These are phyloP conservation scores for Chaetodon trifascialis DNA, from an alignment of 2,113 vertebrate species.

Conservation along the genomic window DNA sequence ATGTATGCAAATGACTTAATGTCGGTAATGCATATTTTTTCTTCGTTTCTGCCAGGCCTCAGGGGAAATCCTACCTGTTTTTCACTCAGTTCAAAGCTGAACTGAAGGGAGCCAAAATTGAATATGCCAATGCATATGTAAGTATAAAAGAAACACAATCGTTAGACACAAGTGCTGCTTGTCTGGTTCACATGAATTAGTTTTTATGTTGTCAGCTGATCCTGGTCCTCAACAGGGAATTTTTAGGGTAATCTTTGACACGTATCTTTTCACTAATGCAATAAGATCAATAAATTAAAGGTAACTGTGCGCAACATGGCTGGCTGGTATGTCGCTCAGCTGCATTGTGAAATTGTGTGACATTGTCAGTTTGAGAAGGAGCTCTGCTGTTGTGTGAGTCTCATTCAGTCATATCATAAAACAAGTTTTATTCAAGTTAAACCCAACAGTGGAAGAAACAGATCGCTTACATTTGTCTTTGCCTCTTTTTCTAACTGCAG, in stretches of 20 bases:
- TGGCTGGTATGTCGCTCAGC: neutral
- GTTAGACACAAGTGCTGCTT: neutral
- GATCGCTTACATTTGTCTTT: neutral
- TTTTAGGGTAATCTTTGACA: neutral
- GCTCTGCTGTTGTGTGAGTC: neutral
- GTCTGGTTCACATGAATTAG: neutral
- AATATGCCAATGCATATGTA: slow-evolving; percentile 93
- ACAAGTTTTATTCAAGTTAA: slow-evolving; percentile 11
- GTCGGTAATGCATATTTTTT: slow-evolving; percentile 38
- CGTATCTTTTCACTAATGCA: slow-evolving; percentile 4
- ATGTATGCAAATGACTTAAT: slow-evolving; percentile 34
- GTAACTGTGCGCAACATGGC: no score
- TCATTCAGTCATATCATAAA: neutral
- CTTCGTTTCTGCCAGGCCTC: slow-evolving; percentile 86
- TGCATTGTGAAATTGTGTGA: neutral
- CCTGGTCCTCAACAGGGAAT: neutral
- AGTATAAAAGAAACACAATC: slow-evolving; percentile 80
- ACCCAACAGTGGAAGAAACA: neutral
- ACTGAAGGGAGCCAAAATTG: slow-evolving; percentile 91
- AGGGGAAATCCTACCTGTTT: slow-evolving; percentile 97
- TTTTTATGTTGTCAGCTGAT: neutral
- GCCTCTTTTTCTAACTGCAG: neutral
- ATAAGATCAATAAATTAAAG: slow-evolving; percentile 1
- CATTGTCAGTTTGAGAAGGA: neutral
- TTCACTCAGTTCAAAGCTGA: slow-evolving; percentile 96